Evolutionary conservation across 2,113 vertebrate species (phyloP), one percentile per base, ranked within the genome.

Genomic region (Triplophysa rosa): DNA sequence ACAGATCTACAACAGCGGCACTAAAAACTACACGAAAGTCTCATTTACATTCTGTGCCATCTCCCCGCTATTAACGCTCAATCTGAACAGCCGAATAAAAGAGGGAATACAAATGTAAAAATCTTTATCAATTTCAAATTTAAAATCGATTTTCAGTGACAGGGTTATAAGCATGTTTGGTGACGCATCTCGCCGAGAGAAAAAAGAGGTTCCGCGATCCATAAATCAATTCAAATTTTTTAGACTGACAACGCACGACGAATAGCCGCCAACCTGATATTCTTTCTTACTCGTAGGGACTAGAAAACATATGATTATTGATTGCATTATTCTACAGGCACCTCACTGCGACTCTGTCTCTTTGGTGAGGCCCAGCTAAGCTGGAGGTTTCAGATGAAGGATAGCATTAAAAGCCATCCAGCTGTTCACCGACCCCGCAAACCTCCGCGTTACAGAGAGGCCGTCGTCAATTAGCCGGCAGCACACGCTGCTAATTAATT

Each of bases 271-370:
- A 52, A 72, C 61, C 62, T 81, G 64, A 81, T 70, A 81, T 71
- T 74, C 19, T 78, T 61, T 59, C 78, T 52, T 74, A 78, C 67
- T 71, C 56, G 64, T 63, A 70, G 61, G 21, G n/a, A 69, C 73
- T 29, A 26, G 54, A 67, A 24, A 67, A 73, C 81, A 54, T 84
- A 80, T 80, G 72, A 79, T 65, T 82, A 84, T 84, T 61, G 80
- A 86, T 84, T 77, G 47, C 70, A 79, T 79, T 81, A 76, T 78
- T 72, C 33, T 73, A 80, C 61, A 62, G 58, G 40, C n/a, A n/a
- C 37, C 81, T 71, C 58, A 56, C 62, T 68, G 73, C 68, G 69
- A 77, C 56, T 47, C 78, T 9, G 16, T 21, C 33, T 33, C 14
- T 59, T 37, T 14, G 24, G 21, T 64, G n/a, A 40, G 59, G 42